Evolutionary conservation across 2,888 invertebrate genomes (phyloP), one percentile per base, ranked within the genome.

Genomic region (Philereme transversata): DNA sequence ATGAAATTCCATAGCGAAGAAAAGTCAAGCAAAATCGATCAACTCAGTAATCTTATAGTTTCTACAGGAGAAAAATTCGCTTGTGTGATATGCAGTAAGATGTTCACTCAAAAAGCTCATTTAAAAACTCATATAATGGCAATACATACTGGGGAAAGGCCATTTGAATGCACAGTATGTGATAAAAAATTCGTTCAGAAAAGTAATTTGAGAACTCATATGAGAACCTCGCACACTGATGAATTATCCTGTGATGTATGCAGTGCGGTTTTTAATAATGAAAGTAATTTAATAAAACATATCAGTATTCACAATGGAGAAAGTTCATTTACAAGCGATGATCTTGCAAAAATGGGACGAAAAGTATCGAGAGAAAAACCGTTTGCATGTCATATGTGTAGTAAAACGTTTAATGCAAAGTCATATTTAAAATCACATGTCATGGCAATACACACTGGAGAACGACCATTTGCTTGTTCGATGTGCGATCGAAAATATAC

Each of bases 51-150:
- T 46, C 9, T 62, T 4, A 57, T 57, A 33, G 43, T 46, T 5
- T 36, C 45, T 0, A 33, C 35, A 5, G 53, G 50, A 3, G 33
- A 44, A 9, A 62, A 57, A 22, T 62, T 57, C 6, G 51, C 38
- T 5, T 62, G 62, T 47, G 48, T 59, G 0, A 45, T 59, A 0
- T 62, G 62, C 10, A 46, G 48, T 2, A 62, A 59, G 8, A 36
- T 5, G 0, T 59, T 62, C 11, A 45, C 34, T 4, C 53, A 51
- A 35, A 60, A 62, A 33, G 55, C 54, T 3, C 62, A 62, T 57
- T 50, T 62, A 9, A 62, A 58, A 52, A 62, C 55, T 6, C 62
- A 62, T 44, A 52, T 62, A 35, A 60, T 51, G 54, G 54, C 54
- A 1, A 43, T 58, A 5, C 60, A 60, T 10, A 54, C 50, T 0